phyloP scores from a whole-genome alignment of 2,888 invertebrate genomes.

The Apotomis capreana region DNA sequence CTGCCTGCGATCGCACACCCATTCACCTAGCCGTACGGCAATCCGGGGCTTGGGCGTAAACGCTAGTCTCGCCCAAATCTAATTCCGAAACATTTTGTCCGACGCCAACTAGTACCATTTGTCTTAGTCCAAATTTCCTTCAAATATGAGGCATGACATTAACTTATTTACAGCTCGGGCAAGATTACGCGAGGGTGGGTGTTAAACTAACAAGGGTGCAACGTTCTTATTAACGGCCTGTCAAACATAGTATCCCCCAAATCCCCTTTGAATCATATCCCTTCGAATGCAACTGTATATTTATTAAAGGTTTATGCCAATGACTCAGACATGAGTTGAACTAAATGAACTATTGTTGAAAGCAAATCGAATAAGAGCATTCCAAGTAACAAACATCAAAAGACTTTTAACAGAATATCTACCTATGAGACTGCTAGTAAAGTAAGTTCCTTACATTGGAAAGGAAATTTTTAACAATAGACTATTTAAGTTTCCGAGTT shows the following conservation, averaged over 20 bases:
- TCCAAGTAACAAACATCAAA: constrained; percentile 20
- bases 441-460: constrained; percentile 29
- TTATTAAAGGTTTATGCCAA: constrained; percentile 46
- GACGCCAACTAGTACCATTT: constrained; percentile 12
- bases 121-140: constrained; percentile 31
- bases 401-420: constrained; percentile 26
- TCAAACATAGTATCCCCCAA: constrained; percentile 70
- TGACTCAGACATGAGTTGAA: constrained; percentile 25
- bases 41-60: constrained; percentile 43
- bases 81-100: constrained; percentile 21
- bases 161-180: constrained; percentile 64
- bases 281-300: constrained; percentile 57
- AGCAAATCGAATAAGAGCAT: constrained; percentile 27
- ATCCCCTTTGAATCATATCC: constrained; percentile 68
- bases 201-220: constrained; percentile 77
- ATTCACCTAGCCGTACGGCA: constrained; percentile 54
- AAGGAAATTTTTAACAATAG: constrained; percentile 23
- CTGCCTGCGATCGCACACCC: constrained; percentile 58
- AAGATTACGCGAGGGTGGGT: constrained; percentile 66
- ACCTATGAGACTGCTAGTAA: constrained; percentile 14
- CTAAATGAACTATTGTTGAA: constrained; percentile 39
- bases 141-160: constrained; percentile 45
- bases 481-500: constrained; percentile 34
- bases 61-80: constrained; percentile 29
- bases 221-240: constrained; percentile 76